Conservation (phyloP, 2,797 vertebrate species). For the Pantherophis vulpinus region DNA sequence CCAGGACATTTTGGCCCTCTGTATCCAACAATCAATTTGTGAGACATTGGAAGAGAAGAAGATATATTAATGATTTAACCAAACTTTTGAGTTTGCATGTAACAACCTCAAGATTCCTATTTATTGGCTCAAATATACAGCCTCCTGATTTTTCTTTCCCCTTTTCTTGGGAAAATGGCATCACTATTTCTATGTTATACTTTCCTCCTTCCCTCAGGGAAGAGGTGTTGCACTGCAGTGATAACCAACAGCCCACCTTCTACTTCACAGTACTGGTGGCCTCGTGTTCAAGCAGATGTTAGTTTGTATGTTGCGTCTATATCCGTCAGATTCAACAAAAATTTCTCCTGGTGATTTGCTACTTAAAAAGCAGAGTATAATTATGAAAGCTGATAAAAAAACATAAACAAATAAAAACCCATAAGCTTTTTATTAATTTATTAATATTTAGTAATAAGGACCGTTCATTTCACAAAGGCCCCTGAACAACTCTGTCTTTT, state of each 20-base stretch:
- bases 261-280: background rate
- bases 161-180: background rate
- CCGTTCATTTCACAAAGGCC: background rate
- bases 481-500: background rate
- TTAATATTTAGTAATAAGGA: background rate
- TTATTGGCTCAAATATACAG: background rate
- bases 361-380: background rate
- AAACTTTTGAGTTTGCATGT: background rate
- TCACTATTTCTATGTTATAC: background rate
- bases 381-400: background rate
- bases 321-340: background rate
- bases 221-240: background rate
- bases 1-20: background rate
- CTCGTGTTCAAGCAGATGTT: background rate
- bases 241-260: background rate
- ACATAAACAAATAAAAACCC: background rate
- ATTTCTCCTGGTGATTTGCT: background rate
- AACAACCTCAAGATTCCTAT: background rate
- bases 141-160: background rate
- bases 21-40: background rate
- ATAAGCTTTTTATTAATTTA: background rate
- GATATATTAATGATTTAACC: background rate
- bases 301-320: background rate
- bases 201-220: background rate
- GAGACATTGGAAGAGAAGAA: background rate